These are phyloP conservation scores for Didymodactylos carnosus DNA, from an alignment of 2,888 invertebrate species.

Conservation along the genomic window DNA sequence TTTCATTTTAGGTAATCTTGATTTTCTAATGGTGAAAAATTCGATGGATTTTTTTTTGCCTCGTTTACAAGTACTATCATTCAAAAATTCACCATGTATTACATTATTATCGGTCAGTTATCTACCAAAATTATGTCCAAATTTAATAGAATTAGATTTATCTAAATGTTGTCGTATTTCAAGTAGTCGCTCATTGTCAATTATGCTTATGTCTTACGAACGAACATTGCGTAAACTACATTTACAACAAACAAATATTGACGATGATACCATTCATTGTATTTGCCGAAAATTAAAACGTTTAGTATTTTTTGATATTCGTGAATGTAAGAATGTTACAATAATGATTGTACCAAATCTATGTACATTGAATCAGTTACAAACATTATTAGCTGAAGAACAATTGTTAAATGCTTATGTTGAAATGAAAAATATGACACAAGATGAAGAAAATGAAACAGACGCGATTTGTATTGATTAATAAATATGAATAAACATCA, in stretches of 20 bases:
- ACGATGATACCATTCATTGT: neutral
- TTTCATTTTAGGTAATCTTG: too few species aligned
- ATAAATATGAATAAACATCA: too few species aligned
- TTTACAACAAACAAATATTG: neutral
- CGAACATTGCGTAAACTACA: neutral
- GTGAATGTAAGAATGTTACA: neutral
- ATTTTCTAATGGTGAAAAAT: too few species aligned
- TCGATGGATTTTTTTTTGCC: neutral
- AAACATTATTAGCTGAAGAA: neutral
- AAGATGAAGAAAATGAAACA: too few species aligned
- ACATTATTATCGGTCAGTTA: neutral
- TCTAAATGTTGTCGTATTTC: neutral
- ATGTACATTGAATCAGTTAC: neutral
- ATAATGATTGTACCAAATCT: neutral
- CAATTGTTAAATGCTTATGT: too few species aligned
- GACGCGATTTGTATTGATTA: too few species aligned
- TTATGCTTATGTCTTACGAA: neutral
- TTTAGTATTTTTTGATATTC: neutral
- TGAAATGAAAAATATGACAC: too few species aligned
- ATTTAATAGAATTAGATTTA: neutral
- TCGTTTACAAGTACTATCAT: neutral
- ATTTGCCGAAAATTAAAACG: neutral
- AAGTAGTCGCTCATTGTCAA: neutral
- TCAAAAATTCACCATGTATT: neutral
- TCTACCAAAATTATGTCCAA: neutral